phyloP scores from a whole-genome alignment of 2,888 invertebrate species.

The Acanthococcus lagerstroemiae region DNA sequence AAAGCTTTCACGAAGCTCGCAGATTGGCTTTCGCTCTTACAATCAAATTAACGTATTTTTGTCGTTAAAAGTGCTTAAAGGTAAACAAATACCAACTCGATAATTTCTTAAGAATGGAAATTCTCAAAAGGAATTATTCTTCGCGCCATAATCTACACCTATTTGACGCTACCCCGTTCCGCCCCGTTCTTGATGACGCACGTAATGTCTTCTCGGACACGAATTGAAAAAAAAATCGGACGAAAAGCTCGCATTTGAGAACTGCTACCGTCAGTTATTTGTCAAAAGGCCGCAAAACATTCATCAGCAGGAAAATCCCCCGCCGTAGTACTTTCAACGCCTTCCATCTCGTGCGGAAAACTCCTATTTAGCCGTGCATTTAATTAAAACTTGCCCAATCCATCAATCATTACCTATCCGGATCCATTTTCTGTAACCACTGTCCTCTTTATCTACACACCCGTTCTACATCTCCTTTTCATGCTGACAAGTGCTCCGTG shows the following conservation, averaged over 20 bases:
- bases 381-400: conserved; percentile 32
- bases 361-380: conserved; percentile 30
- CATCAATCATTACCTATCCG: conserved; percentile 32
- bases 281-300: conserved; percentile 31
- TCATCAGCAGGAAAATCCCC: conserved; percentile 25
- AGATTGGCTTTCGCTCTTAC: no score
- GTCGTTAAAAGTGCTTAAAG: no score
- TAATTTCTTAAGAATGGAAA: background rate
- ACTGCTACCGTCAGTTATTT: conserved; percentile 28
- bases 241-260: background rate
- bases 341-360: conserved; percentile 16
- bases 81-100: background rate
- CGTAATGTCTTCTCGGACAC: background rate
- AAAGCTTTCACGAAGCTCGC: no score
- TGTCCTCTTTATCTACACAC: conserved; percentile 11
- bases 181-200: background rate
- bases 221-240: background rate
- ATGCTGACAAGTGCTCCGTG: conserved; percentile 26
- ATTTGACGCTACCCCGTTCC: background rate
- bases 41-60: background rate
- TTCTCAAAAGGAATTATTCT: background rate
- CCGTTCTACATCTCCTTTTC: background rate
- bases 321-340: background rate
- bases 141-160: background rate
- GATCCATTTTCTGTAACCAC: conserved; percentile 31